Base-by-base conservation (phyloP, 1,140 invertebrate species). In the Chrysoperla carnea region DNA sequence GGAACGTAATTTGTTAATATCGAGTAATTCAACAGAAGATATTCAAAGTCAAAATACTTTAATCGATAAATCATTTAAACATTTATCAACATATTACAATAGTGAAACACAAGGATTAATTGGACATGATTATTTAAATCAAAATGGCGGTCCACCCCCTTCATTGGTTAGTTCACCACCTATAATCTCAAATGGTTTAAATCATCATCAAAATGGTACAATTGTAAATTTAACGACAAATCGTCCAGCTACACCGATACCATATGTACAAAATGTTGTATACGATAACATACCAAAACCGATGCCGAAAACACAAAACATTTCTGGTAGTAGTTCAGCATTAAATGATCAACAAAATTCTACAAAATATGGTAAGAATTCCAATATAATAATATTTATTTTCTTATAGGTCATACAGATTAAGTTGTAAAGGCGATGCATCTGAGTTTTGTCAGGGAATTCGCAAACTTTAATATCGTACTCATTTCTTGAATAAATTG, bases 251-350 rank as follows among this genome's bases (percentile, higher is more conserved):
- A 68, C 69, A 12, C 79, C 79, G 0, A 74, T 84, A 49, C 77
- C 81, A 0, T 84, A 78, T 48, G 65, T 84, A 0, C 81, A 80
- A 52, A 85, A 85, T 53, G 76, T 77, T 12, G 79, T 83, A n/a
- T 74, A 68, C 43, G 59, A 57, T 29, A 12, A 11, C 6, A 6
- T 33, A 11, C 31, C 31, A 6, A 33, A 33, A 33, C 31, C 8
- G 4, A 12, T 33, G 2, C 31, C 31, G n/a, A 33, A 33, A 33
- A 9, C 8, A 4, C 31, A 33, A 33, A 33, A 33, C 6, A 33
- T 33, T 33, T 4, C 44, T 36, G 38, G 47, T 14, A 48, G 50
- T 36, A 33, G n/a, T 33, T 9, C n/a, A 4, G 40, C n/a, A n/a
- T 41, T 28, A 46, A 33, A 38, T 38, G 14, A 29, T 2, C 11